Evolutionary conservation across 2,888 invertebrate genomes (phyloP).

Genomic region (Autographa pulchrina): DNA sequence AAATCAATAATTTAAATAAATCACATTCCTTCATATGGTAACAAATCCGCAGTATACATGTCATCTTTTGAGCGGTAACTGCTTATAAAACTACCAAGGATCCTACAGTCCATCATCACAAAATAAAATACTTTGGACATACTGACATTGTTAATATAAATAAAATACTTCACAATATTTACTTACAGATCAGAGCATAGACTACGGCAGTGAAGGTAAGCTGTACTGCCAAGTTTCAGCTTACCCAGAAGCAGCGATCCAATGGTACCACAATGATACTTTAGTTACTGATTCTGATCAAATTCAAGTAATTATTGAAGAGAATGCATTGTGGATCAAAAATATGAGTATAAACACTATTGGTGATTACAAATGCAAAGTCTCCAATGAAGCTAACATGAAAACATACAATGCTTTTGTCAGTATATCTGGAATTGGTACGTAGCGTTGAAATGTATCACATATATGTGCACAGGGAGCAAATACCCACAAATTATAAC

Average conservation of each 20-base stretch:
- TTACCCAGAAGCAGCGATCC: conserved; percentile 75
- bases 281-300: conserved; percentile 59
- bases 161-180: background rate
- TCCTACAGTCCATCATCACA: no score
- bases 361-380: conserved; percentile 75
- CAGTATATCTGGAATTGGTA: conserved; percentile 78
- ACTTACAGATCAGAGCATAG: conserved; percentile 71
- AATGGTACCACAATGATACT: conserved; percentile 77
- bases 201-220: conserved; percentile 73
- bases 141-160: background rate
- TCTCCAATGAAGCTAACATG: conserved; percentile 65
- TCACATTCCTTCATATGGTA: no score
- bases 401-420: conserved; percentile 64
- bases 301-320: conserved; percentile 60
- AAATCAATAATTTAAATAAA: no score
- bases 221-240: conserved; percentile 76
- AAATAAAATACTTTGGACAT: no score
- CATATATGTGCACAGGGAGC: no score
- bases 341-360: conserved; percentile 73
- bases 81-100: no score
- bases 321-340: conserved; percentile 70
- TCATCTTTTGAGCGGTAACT: no score
- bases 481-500: no score
- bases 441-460: conserved; percentile 23
- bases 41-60: no score